Base-by-base conservation (phyloP, 2,113 vertebrate genomes). In the Ctenomys sociabilis region DNA sequence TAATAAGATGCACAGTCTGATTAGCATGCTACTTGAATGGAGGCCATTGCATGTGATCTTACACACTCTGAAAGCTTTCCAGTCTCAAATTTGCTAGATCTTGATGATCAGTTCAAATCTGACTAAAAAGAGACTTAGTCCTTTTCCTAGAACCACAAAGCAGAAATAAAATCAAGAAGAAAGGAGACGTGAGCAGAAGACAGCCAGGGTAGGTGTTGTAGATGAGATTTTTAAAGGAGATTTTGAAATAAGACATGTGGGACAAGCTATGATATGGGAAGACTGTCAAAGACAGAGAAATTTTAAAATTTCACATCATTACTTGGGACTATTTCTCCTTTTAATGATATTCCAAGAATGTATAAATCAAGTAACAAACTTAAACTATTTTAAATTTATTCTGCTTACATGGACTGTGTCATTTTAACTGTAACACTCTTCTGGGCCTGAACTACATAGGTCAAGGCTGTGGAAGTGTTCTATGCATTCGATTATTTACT, bases 301-400 rank as follows among this genome's bases (percentile, higher is more conserved):
- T 26, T 63, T 24, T 63, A 63, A 63, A 70, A 84, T 64, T 64
- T 82, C 54, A 83, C 85, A 80, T 16, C 28, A 66, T 72, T 78
- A 35, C 8, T 84, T 16, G 75, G 61, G 21, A 92, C 28, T 77
- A 81, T 96, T 72, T 83, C 5, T 91, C 66, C 85, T 49, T n/a
- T 94, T 81, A 43, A 59, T 40, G 54, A 6, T 78, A 11, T 87
- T 93, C 92, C 37, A 81, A n/a, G 40, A 91, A 85, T 63, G 26
- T 68, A 59, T 13, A 86, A 66, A 40, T 66, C 49, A 85, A 81
- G n/a, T 70, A 94, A 94, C 83, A 14, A 8, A 30, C 85, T 78
- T 26, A 54, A 89, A 90, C 90, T 84, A 90, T 85, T 91, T 96
- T 89, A 22, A 91, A 91, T 86, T 77, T 96, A 19, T 78, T 77